These are phyloP conservation scores for Urophycis tenuis DNA, from an alignment of 2,797 vertebrate genomes.

Conservation along the genomic window DNA sequence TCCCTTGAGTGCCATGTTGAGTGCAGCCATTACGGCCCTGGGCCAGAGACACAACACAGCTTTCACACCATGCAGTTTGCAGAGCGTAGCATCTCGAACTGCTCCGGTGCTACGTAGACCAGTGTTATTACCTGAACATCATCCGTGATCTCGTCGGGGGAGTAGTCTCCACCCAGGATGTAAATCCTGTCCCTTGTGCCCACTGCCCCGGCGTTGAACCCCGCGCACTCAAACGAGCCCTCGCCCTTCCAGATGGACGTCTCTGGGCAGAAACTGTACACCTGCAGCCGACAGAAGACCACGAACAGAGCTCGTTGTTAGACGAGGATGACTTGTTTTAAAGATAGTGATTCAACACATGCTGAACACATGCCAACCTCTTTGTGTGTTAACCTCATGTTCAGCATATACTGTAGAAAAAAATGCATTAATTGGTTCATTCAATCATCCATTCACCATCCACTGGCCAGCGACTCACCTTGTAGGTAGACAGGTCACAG, in stretches of 20 bases:
- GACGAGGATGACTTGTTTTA: background rate
- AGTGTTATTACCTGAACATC: slow-evolving; percentile 80
- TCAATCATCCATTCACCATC: background rate
- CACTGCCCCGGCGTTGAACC: slow-evolving; percentile 95
- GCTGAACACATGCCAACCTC: background rate
- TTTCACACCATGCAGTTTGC: background rate
- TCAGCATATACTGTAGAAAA: background rate
- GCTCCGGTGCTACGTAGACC: background rate
- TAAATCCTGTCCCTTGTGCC: slow-evolving; percentile 89
- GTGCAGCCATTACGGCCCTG: background rate
- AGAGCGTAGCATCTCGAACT: background rate
- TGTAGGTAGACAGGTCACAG: slow-evolving; percentile 95
- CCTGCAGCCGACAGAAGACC: slow-evolving; percentile 37
- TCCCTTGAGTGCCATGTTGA: background rate
- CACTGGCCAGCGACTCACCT: slow-evolving; percentile 52
- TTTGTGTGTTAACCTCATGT: background rate
- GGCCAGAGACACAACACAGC: background rate
- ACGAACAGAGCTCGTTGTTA: background rate
- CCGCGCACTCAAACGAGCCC: slow-evolving; percentile 94
- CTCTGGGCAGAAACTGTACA: slow-evolving; percentile 94
- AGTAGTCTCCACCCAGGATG: slow-evolving; percentile 94
- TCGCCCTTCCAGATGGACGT: slow-evolving; percentile 90
- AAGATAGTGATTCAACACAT: background rate
- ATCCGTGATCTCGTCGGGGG: slow-evolving; percentile 93
- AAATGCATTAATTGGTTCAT: background rate